A percentile compares a stretch with the other conserved stretches of the same genome.
Conservation (phyloP, 1,140 invertebrate species). For the Bombus cullumanus region DNA sequence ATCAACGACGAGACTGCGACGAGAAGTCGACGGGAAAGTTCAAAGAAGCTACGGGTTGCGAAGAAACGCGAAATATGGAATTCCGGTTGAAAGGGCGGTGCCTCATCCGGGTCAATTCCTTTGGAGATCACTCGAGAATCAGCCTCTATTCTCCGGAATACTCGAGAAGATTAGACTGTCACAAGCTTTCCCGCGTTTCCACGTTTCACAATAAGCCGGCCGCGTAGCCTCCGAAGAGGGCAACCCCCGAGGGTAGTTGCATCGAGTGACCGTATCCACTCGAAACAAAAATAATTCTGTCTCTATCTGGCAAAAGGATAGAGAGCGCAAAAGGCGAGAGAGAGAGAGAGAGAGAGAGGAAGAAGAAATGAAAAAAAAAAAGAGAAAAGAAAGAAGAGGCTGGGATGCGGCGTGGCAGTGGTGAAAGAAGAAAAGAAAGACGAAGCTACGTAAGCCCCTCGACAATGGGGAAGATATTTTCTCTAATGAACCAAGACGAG, state of each 20-base stretch:
- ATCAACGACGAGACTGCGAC: background rate
- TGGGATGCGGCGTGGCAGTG: background rate
- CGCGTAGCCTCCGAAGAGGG: constrained; percentile 27
- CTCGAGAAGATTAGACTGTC: constrained; percentile 81
- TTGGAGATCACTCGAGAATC: constrained; percentile 75
- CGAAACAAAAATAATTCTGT: constrained; percentile 82
- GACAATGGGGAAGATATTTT: constrained; percentile 82
- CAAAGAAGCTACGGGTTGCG: constrained; percentile 6
- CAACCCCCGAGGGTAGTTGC: constrained; percentile 56
- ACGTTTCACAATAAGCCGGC: constrained; percentile 73
- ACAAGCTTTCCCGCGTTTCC: constrained; percentile 78
- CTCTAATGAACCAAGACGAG: constrained; percentile 83
- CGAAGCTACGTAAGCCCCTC: constrained; percentile 75
- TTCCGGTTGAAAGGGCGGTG: constrained; percentile 29
- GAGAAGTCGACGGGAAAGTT: background rate
- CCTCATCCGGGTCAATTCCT: constrained; percentile 59
- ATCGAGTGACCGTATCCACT: constrained; percentile 82
- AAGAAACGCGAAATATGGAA: constrained; percentile 56
- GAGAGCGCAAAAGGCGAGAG: constrained; percentile 5
- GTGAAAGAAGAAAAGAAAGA: constrained; percentile 34
- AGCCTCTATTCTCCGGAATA: constrained; percentile 76
- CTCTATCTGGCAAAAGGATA: constrained; percentile 57
- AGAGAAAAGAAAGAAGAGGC: constrained; percentile 10
- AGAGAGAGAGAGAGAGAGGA: background rate
- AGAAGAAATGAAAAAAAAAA: constrained; percentile 32